Conservation (phyloP, 2,888 invertebrate genomes). For the Troides oblongomaculatus region DNA sequence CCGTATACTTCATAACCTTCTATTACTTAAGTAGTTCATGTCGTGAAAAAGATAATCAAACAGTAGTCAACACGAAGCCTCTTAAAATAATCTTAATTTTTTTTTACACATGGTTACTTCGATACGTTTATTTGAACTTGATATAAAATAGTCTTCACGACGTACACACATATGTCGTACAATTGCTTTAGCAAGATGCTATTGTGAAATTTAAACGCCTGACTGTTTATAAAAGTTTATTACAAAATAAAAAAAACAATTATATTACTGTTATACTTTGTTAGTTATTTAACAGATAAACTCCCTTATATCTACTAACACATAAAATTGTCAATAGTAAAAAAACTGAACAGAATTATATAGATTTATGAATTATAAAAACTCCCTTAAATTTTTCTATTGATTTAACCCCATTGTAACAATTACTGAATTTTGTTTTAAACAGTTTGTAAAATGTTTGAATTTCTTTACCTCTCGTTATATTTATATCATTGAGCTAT, state of each 20-base stretch:
- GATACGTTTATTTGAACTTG: slow-evolving; percentile 33
- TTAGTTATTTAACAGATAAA: background rate
- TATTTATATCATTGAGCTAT: background rate
- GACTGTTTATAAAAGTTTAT: slow-evolving; percentile 20
- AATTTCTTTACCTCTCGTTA: too few relatives aligned
- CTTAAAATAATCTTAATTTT: slow-evolving; percentile 26
- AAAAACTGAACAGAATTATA: too few relatives aligned
- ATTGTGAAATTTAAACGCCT: slow-evolving; percentile 20
- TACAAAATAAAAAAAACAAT: slow-evolving; percentile 19
- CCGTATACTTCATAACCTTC: slow-evolving; percentile 5
- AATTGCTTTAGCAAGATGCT: slow-evolving; percentile 16
- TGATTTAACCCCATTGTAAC: too few relatives aligned
- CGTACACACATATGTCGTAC: slow-evolving; percentile 19
- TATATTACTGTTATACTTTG: background rate
- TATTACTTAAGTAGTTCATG: slow-evolving; percentile 25
- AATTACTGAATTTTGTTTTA: too few relatives aligned
- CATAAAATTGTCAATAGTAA: too few relatives aligned
- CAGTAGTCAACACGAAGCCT: slow-evolving; percentile 36
- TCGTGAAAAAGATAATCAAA: slow-evolving; percentile 53
- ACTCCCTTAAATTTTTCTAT: too few relatives aligned
- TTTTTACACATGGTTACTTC: slow-evolving; percentile 39
- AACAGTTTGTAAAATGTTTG: too few relatives aligned
- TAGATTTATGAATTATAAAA: too few relatives aligned
- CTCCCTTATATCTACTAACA: background rate
- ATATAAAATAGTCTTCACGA: slow-evolving; percentile 17